These are phyloP conservation scores for Anguilla rostrata DNA, from an alignment of 2,113 vertebrate species.

Conservation along the genomic window DNA sequence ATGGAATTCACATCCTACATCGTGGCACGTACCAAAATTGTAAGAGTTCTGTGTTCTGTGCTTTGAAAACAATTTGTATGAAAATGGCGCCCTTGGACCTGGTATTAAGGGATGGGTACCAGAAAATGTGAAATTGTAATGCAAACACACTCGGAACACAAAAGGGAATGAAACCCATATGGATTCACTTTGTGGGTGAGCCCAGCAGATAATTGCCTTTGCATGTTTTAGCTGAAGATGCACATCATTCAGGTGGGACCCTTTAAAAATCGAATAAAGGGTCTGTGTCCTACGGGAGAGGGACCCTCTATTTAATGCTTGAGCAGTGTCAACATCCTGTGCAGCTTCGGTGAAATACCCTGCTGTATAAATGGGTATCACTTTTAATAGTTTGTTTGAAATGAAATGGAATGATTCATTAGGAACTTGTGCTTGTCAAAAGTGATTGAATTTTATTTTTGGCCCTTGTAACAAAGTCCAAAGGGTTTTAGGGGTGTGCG, in stretches of 20 bases:
- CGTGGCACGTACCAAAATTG: background rate
- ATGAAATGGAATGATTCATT: constrained; percentile 8
- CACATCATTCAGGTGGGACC: background rate
- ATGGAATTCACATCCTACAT: background rate
- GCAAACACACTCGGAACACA: background rate
- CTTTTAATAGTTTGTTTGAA: background rate
- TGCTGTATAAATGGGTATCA: background rate
- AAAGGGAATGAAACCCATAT: background rate
- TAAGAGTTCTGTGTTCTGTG: background rate
- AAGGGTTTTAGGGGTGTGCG: background rate
- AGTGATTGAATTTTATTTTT: background rate
- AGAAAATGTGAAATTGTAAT: background rate
- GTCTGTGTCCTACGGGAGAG: background rate
- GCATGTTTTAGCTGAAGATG: background rate
- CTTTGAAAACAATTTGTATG: background rate
- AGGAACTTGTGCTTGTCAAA: background rate
- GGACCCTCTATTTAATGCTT: background rate
- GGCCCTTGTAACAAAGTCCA: background rate
- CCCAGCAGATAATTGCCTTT: background rate
- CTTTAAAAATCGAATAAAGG: background rate
- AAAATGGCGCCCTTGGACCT: background rate
- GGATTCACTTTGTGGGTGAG: too few species aligned
- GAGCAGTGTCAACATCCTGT: background rate
- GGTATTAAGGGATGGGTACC: background rate
- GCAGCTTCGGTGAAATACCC: constrained; percentile 3